These are phyloP conservation scores for Malurus leucopterus DNA, from an alignment of 2,797 vertebrate species.

Conservation along the genomic window DNA sequence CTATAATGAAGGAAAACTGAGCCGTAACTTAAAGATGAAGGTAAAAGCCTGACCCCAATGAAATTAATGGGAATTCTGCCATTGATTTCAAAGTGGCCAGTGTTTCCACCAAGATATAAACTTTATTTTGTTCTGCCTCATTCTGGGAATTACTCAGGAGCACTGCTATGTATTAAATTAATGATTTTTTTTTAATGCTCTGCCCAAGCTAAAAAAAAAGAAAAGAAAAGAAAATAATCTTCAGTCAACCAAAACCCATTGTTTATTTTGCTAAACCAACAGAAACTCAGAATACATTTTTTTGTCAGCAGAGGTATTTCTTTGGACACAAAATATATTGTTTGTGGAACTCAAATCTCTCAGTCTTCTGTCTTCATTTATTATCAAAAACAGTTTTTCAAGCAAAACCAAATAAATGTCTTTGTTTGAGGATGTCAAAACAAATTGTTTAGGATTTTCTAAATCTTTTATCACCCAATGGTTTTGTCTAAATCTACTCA, in stretches of 20 bases:
- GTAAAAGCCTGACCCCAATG: slow-evolving; percentile 22
- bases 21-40: slow-evolving; percentile 30
- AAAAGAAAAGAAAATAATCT: not conserved
- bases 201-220: not conserved
- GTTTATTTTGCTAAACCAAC: slow-evolving; percentile 42
- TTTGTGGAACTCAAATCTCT: not conserved
- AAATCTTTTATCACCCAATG: not conserved
- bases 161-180: not conserved
- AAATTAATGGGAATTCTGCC: slow-evolving; percentile 34
- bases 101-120: not conserved
- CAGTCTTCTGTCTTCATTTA: slow-evolving; percentile 24
- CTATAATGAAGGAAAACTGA: slow-evolving; percentile 38
- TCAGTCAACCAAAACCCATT: not conserved
- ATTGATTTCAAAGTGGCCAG: slow-evolving; percentile 30
- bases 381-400: slow-evolving; percentile 20
- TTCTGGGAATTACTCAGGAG: slow-evolving; percentile 12
- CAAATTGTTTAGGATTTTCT: slow-evolving; percentile 9
- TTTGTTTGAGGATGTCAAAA: slow-evolving; percentile 19
- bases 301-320: slow-evolving; percentile 34
- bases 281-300: slow-evolving; percentile 6
- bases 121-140: not conserved
- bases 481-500: not conserved
- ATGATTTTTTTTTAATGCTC: not conserved
- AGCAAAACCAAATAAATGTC: not conserved
- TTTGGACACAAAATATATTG: not conserved